Conservation (phyloP, 1,140 invertebrate genomes). For the Aphaenogaster ashmeadi region DNA sequence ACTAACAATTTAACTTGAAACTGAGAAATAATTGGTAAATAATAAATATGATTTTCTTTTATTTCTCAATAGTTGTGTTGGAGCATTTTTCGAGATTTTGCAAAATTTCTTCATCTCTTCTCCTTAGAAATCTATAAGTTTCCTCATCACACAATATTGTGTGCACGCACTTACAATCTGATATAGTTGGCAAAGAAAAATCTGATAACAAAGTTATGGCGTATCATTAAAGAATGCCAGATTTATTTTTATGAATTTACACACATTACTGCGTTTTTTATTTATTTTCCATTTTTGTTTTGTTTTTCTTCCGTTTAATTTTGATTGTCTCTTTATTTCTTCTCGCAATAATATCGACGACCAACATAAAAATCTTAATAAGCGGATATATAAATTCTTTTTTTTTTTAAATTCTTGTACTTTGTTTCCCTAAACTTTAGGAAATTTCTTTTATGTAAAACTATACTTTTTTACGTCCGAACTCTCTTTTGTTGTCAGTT, state of each 20-base stretch:
- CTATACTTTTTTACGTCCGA: constrained; percentile 9
- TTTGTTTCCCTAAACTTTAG: not conserved
- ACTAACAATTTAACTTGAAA: not conserved
- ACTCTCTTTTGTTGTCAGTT: constrained; percentile 4
- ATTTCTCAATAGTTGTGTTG: constrained; percentile 12
- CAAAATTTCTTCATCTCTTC: not conserved
- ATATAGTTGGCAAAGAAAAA: not conserved
- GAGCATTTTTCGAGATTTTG: not conserved
- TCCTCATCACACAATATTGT: not conserved
- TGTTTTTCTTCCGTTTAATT: not conserved
- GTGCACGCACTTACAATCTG: too few species aligned
- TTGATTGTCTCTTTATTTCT: not conserved
- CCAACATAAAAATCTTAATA: not conserved
- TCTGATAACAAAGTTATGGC: not conserved
- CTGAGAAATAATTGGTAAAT: not conserved
- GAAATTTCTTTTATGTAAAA: constrained; percentile 1
- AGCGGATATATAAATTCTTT: not conserved
- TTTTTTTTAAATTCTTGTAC: not conserved
- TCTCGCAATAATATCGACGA: not conserved
- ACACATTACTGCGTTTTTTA: not conserved
- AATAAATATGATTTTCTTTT: not conserved
- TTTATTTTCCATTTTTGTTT: constrained; percentile 9
- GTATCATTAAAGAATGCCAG: not conserved
- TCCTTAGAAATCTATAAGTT: not conserved
- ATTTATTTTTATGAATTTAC: constrained; percentile 8